phyloP scores from a whole-genome alignment of 2,888 invertebrate species.

The Drosophila quinaria region DNA sequence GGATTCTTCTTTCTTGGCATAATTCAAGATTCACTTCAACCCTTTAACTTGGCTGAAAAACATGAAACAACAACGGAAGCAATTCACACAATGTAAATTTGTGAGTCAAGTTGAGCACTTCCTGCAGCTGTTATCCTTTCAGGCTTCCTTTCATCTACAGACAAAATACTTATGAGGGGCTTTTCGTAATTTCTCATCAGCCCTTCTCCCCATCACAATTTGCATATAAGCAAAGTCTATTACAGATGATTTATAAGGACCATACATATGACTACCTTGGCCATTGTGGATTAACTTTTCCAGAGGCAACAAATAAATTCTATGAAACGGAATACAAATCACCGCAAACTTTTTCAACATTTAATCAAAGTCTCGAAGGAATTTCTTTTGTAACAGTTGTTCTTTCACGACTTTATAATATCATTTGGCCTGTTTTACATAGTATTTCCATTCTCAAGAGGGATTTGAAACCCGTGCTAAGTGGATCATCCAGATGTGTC shows the following conservation, averaged over 20 bases:
- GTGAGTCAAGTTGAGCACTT: slow-evolving; percentile 50
- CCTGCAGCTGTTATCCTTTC: slow-evolving; percentile 30
- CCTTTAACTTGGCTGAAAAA: slow-evolving; percentile 16
- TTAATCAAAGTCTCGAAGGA: slow-evolving; percentile 7
- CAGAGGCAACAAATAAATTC: slow-evolving; percentile 20
- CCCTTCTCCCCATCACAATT: slow-evolving; percentile 4
- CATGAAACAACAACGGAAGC: slow-evolving; percentile 58
- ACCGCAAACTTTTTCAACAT: slow-evolving; percentile 19
- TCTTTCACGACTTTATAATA: slow-evolving; percentile 4
- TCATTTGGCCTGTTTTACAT: slow-evolving; percentile 5
- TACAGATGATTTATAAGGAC: slow-evolving; percentile 47
- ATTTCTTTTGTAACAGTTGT: slow-evolving; percentile 13
- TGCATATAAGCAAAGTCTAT: slow-evolving; percentile 37
- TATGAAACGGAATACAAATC: slow-evolving; percentile 38
- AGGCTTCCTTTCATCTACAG: slow-evolving; percentile 31
- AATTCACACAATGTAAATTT: slow-evolving; percentile 72
- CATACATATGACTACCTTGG: slow-evolving; percentile 18
- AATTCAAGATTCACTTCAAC: slow-evolving; percentile 32
- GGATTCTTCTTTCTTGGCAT: slow-evolving; percentile 21
- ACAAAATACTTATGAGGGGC: slow-evolving; percentile 31
- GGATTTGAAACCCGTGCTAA: slow-evolving; percentile 14
- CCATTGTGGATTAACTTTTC: slow-evolving; percentile 29
- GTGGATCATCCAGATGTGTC: background rate
- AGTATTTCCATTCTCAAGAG: slow-evolving; percentile 1
- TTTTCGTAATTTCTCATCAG: slow-evolving; percentile 29